Conservation (phyloP, 2,888 invertebrate genomes). For the Archaeoteleia sp. region DNA sequence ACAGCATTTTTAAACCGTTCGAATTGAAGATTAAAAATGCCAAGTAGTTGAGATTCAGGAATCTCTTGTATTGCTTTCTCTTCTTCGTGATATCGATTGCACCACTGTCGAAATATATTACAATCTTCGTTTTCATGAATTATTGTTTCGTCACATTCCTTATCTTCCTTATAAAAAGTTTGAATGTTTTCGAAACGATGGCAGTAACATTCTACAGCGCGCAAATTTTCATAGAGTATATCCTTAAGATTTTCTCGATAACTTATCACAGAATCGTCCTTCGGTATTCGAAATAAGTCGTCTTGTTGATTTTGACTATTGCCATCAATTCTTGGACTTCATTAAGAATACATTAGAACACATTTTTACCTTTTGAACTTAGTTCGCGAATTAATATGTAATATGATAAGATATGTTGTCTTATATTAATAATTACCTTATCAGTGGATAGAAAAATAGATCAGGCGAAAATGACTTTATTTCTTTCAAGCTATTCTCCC, state of each 20-base stretch:
- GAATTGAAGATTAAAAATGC: slow-evolving; percentile 83
- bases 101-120: slow-evolving; percentile 80
- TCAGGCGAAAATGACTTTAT: slow-evolving; percentile 85
- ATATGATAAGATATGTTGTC: neutral
- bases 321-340: slow-evolving; percentile 86
- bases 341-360: too few species aligned
- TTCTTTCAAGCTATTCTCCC: slow-evolving; percentile 82
- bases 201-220: slow-evolving; percentile 80
- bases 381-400: slow-evolving; percentile 3
- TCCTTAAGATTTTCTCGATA: slow-evolving; percentile 78
- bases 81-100: slow-evolving; percentile 83
- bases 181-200: slow-evolving; percentile 81
- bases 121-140: slow-evolving; percentile 79
- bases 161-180: slow-evolving; percentile 83
- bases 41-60: slow-evolving; percentile 81
- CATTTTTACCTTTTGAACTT: too few species aligned
- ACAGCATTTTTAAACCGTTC: slow-evolving; percentile 83
- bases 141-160: slow-evolving; percentile 79
- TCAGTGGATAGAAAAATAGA: too few species aligned
- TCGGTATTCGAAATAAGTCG: slow-evolving; percentile 81
- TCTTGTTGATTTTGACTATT: slow-evolving; percentile 86
- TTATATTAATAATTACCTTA: neutral
- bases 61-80: slow-evolving; percentile 82
- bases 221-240: slow-evolving; percentile 79
- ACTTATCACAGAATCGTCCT: slow-evolving; percentile 79